Percentiles rank a stretch among this genome's conserved stretches.
Evolutionary conservation across 2,888 invertebrate genomes (phyloP).

Genomic region (Dryococelus australis): DNA sequence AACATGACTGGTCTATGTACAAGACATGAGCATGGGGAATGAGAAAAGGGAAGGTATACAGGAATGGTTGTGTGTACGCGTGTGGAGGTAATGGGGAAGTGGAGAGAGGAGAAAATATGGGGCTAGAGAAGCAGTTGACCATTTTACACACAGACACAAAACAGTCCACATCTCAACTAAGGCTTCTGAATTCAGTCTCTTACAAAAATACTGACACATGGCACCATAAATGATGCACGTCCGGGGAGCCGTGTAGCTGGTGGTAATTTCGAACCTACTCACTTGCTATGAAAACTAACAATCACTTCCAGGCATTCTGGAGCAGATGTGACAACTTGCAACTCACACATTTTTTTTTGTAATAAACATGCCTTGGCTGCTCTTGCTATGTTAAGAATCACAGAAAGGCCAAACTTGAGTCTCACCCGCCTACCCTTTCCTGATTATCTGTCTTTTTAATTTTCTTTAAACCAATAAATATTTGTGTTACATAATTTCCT

Average conservation of each 20-base stretch:
- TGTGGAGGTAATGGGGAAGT: neutral
- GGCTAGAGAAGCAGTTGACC: neutral
- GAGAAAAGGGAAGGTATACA: neutral
- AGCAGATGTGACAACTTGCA: too few species aligned
- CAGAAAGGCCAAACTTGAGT: too few species aligned
- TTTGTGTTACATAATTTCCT: too few species aligned
- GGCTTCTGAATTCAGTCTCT: slow-evolving; percentile 16
- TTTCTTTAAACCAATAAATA: too few species aligned
- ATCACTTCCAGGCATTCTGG: too few species aligned
- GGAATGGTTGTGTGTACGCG: neutral
- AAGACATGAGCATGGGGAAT: neutral
- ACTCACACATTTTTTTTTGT: too few species aligned
- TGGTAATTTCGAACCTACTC: neutral
- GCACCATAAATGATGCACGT: neutral
- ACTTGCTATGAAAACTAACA: too few species aligned
- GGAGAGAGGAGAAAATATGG: neutral
- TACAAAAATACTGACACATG: slow-evolving; percentile 10
- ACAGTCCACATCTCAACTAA: slow-evolving; percentile 1
- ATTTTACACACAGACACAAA: neutral
- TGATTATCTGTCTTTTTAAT: too few species aligned
- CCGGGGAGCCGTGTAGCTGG: neutral
- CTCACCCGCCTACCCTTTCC: too few species aligned
- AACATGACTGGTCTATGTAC: slow-evolving; percentile 2
- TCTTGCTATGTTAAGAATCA: too few species aligned
- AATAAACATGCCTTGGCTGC: too few species aligned